Base-by-base conservation (phyloP, 2,888 invertebrate genomes). In the Lamellibrachia satsuma region DNA sequence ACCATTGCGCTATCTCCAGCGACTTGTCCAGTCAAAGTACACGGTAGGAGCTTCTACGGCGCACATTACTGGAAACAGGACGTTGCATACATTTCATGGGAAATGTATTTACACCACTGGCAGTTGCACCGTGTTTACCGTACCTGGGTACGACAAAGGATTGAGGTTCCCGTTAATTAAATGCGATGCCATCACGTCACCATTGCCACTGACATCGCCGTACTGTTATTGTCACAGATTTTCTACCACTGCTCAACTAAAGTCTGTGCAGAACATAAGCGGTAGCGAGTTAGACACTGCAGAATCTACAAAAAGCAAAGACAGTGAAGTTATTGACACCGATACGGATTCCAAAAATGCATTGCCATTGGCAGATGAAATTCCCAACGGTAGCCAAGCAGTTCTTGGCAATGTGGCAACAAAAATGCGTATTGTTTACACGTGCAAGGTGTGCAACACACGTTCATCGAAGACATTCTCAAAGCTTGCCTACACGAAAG, bases 391-490 rank as follows among this genome's bases (percentile, higher is more conserved):
- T 55, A 55, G 55, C 55, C 55, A 55, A 9, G 55, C 15, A 75
- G 75, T 15, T 75, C 22, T 75, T 4, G 75, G 75, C 75, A 3
- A n/a, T 0, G 75, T 75, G 22, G 75, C 22, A 22, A 75, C 90
- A 57, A 93, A 93, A 92, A 93, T 96, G 94, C 94, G 94, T 11
- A 95, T 99, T 9, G 97, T 97, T 94, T 99, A 98, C 96, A 99
- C 98, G 0, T 99, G 99, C 96, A 99, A 98, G 97, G 98, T 98
- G 93, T 99, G 99, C 96, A 97, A 97, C 90, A 97, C 97, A 0
- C 97, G 98, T 94, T 98, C 98, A 95, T 97, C 97, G 1, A 98
- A 98, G 96, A 97, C 97, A 15, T 98, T 99, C 94, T 98, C 99
- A 0, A 98, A 98, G 97, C 95, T 97, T 39, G 98, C 98, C 0